Evolutionary conservation across 2,888 invertebrate species (phyloP), one percentile per base, ranked within the genome.

Genomic region (Tetropium fuscum): DNA sequence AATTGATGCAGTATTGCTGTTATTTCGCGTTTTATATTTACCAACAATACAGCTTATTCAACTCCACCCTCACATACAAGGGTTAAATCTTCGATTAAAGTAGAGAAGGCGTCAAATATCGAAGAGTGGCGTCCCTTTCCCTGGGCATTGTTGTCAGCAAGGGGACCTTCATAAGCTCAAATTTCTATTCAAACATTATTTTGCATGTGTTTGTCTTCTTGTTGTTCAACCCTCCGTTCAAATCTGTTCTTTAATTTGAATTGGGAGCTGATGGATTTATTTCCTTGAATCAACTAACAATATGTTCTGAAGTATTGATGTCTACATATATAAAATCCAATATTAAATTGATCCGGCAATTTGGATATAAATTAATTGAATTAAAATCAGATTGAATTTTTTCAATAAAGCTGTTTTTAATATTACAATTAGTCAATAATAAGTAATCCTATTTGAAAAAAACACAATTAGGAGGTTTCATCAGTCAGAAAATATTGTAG

Each of bases 71-170:
- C 72, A 69, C 69, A 67, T 67, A 73, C 71, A 76, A 75, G 75
- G 76, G 76, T 75, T 76, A 75, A 76, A 66, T 75, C 74, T 75
- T 75, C 74, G 76, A 76, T 76, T 76, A 74, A 74, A 75, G 73
- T 64, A 68, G 71, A 60, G 74, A 71, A 76, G 75, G 76, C 75
- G 76, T 74, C 73, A 74, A 75, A 73, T 75, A 74, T 74, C 70
- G 71, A 70, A 68, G 72, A 67, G 66, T 55, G 65, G 63, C 67
- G 64, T 61, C 68, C 70, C 62, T 62, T 51, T 18, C 57, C 53
- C 36, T 19, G 16, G 63, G 63, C 56, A 68, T 66, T 71, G 68
- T 72, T 63, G 55, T 58, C 53, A 47, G 57, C 55, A 60, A 64
- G 58, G 63, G 61, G 64, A 60, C 62, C 60, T 63, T 59, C 63